Evolutionary conservation across 2,888 invertebrate species (phyloP).

Genomic region (Drymonia ruficornis): DNA sequence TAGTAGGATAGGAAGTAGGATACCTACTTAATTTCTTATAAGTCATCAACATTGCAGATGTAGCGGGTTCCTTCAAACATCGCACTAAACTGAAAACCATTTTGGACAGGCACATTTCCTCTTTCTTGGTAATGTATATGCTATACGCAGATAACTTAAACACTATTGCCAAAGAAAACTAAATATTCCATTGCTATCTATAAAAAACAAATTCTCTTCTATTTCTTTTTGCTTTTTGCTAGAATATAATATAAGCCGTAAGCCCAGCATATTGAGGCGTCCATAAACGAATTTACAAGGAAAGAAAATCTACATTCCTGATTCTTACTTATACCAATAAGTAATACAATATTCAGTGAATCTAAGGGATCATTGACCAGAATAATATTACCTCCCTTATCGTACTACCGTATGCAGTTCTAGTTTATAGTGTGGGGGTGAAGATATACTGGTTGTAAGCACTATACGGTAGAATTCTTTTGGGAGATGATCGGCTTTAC

Average conservation of each 20-base stretch:
- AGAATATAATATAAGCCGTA: neutral
- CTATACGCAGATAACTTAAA: too few relatives aligned
- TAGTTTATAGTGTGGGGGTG: conserved; percentile 20
- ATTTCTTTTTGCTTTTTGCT: neutral
- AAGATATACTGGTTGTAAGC: conserved; percentile 42
- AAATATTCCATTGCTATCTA: too few relatives aligned
- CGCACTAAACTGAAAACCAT: too few relatives aligned
- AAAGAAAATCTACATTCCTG: conserved; percentile 50
- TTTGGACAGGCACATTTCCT: too few relatives aligned
- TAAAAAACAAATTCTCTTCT: too few relatives aligned
- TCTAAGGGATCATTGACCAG: conserved; percentile 42
- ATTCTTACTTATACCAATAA: conserved; percentile 58
- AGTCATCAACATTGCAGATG: too few relatives aligned
- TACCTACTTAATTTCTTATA: too few relatives aligned
- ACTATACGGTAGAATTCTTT: conserved; percentile 44
- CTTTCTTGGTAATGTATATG: too few relatives aligned
- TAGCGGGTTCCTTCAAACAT: too few relatives aligned
- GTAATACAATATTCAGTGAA: conserved; percentile 57
- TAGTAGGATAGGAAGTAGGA: too few relatives aligned
- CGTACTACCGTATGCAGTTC: neutral
- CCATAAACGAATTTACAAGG: conserved; percentile 44
- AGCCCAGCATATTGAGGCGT: conserved; percentile 37
- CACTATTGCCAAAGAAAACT: too few relatives aligned
- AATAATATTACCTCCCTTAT: conserved; percentile 19
- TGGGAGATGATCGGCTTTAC: conserved; percentile 48